Evolutionary conservation across 2,888 invertebrate genomes (phyloP).

Genomic region (Cheiracanthium punctorium): DNA sequence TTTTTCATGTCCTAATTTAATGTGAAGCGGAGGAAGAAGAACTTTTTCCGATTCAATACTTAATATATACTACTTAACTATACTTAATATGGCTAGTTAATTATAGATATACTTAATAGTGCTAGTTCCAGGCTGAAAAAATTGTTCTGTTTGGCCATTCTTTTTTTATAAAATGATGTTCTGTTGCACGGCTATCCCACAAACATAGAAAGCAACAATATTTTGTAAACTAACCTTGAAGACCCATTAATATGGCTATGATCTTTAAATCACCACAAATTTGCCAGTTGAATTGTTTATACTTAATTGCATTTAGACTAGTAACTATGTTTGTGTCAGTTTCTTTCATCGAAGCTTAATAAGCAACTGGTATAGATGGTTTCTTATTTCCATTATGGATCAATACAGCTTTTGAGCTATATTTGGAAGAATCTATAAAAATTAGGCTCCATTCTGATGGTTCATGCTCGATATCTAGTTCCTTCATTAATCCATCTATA

Average conservation of each 20-base stretch:
- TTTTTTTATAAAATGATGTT: background rate
- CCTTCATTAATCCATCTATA: constrained; percentile 9
- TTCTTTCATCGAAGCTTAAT: constrained; percentile 67
- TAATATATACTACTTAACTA: too few species aligned
- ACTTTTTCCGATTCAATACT: background rate
- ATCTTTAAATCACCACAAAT: constrained; percentile 4
- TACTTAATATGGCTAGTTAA: background rate
- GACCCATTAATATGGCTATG: background rate
- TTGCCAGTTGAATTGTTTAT: constrained; percentile 10
- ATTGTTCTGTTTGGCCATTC: background rate
- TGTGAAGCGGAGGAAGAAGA: background rate
- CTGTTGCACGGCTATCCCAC: background rate
- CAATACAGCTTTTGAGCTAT: constrained; percentile 2
- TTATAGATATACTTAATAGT: background rate
- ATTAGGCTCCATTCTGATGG: background rate
- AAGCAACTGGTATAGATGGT: constrained; percentile 54
- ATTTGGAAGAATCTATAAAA: constrained; percentile 18
- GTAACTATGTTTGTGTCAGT: constrained; percentile 66
- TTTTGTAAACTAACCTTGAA: background rate
- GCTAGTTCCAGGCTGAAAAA: background rate
- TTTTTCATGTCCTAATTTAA: background rate
- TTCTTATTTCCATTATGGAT: background rate
- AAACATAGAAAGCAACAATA: background rate
- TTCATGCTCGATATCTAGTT: background rate
- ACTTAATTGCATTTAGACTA: constrained; percentile 67